Percentiles rank a stretch among this genome's conserved stretches.
Conservation (phyloP, 2,113 vertebrate species). For the Macaca nemestrina region DNA sequence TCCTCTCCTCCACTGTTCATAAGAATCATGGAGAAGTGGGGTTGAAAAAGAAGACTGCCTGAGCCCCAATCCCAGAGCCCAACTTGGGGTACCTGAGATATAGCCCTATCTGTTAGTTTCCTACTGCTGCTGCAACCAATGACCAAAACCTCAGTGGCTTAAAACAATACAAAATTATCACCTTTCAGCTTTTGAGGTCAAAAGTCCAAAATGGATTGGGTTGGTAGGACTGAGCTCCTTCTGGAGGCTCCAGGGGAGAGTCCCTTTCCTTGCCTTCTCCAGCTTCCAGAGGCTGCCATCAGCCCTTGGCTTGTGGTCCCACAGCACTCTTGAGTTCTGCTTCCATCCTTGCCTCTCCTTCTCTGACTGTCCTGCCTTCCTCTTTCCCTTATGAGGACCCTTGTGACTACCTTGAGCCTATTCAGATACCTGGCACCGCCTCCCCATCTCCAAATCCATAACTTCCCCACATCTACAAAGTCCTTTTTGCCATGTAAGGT, state of each 20-base stretch:
- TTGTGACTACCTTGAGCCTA: neutral
- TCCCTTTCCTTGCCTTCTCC: neutral
- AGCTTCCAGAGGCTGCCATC: neutral
- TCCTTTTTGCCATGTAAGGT: neutral
- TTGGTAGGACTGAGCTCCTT: too few relatives aligned
- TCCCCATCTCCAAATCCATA: neutral
- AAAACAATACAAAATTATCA: neutral
- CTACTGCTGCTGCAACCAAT: neutral
- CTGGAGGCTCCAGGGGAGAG: neutral
- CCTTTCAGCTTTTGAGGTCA: too few relatives aligned
- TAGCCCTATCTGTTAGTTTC: neutral
- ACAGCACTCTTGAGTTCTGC: neutral
- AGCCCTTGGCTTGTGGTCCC: neutral
- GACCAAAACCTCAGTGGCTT: neutral
- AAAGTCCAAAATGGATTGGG: neutral
- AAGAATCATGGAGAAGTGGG: neutral
- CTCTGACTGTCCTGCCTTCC: neutral
- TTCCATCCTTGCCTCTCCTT: neutral
- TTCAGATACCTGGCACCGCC: neutral
- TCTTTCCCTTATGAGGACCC: neutral
- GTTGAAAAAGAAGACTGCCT: neutral
- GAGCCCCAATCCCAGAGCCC: neutral
- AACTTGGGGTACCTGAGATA: neutral
- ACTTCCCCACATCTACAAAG: neutral
- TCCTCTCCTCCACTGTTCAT: neutral